These are phyloP conservation scores for Pollimyrus isidori DNA, from an alignment of 2,113 vertebrate genomes.

Conservation along the genomic window DNA sequence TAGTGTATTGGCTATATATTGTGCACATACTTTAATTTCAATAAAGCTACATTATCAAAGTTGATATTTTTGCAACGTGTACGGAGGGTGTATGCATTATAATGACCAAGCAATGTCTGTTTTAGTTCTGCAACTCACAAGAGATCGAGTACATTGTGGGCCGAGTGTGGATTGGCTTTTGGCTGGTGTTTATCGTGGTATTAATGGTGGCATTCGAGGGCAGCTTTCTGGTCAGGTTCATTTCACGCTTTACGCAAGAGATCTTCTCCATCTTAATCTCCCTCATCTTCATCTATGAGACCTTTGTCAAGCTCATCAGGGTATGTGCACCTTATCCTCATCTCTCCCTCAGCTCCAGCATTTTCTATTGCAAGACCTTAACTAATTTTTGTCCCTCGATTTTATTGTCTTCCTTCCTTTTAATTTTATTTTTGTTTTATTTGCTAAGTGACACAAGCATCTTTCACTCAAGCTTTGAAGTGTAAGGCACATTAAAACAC, in stretches of 20 bases:
- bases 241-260: slow-evolving; percentile 96
- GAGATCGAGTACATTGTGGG: slow-evolving; percentile 80
- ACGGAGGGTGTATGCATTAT: neutral
- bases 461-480: neutral
- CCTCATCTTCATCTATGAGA: slow-evolving; percentile 97
- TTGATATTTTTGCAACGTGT: neutral
- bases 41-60: neutral
- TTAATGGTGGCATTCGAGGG: slow-evolving; percentile 82
- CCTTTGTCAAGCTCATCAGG: slow-evolving; percentile 79
- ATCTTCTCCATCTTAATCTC: slow-evolving; percentile 99
- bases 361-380: neutral
- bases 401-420: neutral
- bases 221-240: slow-evolving; percentile 89
- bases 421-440: neutral
- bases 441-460: neutral
- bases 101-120: neutral
- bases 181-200: slow-evolving; percentile 83
- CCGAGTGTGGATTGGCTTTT: slow-evolving; percentile 87
- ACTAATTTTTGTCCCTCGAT: neutral
- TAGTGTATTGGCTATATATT: neutral
- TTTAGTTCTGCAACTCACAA: slow-evolving; percentile 72
- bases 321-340: slow-evolving; percentile 44
- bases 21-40: neutral
- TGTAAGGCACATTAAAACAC: neutral
- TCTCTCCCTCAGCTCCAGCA: neutral